Conservation (phyloP, 2,113 vertebrate genomes). For the Numenius arquata region DNA sequence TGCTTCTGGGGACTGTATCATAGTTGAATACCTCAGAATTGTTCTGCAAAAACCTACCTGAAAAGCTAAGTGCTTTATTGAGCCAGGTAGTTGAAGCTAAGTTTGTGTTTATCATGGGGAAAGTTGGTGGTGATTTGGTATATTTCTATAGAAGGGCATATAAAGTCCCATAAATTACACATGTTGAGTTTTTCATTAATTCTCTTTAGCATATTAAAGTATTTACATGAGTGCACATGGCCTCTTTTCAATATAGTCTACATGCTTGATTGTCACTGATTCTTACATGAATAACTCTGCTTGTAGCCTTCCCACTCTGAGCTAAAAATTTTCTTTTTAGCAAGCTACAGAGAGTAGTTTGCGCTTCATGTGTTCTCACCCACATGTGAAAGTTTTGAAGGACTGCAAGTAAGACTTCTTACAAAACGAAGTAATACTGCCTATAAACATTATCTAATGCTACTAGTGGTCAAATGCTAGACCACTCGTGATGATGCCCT, state of each 20-base stretch:
- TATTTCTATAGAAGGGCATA: background rate
- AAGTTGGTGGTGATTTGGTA: background rate
- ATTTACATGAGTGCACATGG: background rate
- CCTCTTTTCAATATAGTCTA: background rate
- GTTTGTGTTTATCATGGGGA: background rate
- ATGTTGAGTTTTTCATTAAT: background rate
- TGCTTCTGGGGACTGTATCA: background rate
- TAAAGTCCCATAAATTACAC: background rate
- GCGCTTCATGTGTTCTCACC: background rate
- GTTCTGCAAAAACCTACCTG: background rate
- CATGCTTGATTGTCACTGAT: background rate
- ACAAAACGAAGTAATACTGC: background rate
- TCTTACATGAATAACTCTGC: background rate
- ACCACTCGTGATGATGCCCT: background rate
- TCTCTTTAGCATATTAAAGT: background rate
- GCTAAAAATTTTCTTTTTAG: background rate
- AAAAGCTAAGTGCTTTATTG: background rate
- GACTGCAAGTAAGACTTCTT: background rate
- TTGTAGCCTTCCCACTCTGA: background rate
- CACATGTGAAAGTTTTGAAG: background rate
- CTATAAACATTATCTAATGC: background rate
- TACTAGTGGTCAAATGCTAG: fast-evolving
- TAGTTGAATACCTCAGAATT: background rate
- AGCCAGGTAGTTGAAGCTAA: background rate
- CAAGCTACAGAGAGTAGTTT: background rate